phyloP scores from a whole-genome alignment of 2,888 invertebrate species.

The Coecobrya sp. region DNA sequence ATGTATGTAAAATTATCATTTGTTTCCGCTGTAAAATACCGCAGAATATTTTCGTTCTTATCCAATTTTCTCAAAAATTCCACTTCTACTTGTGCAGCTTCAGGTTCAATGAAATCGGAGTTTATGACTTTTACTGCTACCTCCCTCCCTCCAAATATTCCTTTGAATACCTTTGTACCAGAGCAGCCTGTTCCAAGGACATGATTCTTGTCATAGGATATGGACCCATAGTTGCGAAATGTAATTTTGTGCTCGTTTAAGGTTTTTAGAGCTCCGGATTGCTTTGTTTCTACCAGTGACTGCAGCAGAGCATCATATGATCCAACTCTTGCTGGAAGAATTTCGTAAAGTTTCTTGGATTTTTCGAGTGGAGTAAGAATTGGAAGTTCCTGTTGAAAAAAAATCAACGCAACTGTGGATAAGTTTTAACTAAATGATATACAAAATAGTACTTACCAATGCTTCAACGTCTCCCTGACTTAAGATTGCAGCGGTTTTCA shows the following conservation, averaged over 20 bases:
- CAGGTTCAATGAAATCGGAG: not conserved
- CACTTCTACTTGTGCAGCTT: not conserved
- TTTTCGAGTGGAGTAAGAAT: not conserved
- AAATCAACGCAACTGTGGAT: too few species aligned
- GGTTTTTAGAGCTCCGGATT: not conserved
- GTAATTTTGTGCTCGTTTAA: too few species aligned
- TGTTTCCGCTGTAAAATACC: too few species aligned
- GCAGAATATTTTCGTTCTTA: too few species aligned
- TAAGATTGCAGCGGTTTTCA: too few species aligned
- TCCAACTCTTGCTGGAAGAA: not conserved
- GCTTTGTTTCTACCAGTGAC: not conserved
- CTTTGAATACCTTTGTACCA: not conserved
- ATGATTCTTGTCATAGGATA: not conserved
- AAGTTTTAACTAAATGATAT: too few species aligned
- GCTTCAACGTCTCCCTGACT: too few species aligned
- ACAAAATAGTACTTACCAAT: too few species aligned
- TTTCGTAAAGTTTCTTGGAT: not conserved
- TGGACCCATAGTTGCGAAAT: too few species aligned
- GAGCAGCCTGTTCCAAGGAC: not conserved
- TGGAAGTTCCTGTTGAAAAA: not conserved
- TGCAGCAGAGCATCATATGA: not conserved
- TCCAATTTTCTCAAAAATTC: too few species aligned
- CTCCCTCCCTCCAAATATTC: not conserved
- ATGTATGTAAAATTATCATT: too few species aligned
- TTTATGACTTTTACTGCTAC: constrained; percentile 2